Evolutionary conservation across 2,113 vertebrate genomes (phyloP).

Genomic region (Cephalopterus ornatus): DNA sequence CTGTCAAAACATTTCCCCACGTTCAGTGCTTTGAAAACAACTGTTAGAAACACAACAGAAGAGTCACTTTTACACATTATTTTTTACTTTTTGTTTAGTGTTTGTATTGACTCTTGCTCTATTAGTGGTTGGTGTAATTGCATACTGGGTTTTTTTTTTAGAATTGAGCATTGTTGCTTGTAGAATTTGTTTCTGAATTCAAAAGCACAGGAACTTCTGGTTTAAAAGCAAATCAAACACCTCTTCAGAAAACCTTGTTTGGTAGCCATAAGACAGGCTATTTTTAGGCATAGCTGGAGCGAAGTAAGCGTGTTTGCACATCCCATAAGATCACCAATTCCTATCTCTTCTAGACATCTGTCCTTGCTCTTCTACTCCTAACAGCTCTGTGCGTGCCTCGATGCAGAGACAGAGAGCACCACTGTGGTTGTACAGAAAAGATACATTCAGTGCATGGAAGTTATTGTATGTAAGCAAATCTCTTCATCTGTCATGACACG

Average conservation of each 20-base stretch:
- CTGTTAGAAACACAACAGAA: background rate
- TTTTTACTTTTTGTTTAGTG: background rate
- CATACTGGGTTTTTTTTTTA: background rate
- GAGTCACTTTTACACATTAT: background rate
- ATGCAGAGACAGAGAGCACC: background rate
- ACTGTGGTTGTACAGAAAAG: background rate
- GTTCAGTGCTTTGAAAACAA: background rate
- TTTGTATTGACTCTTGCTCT: background rate
- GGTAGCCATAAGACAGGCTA: background rate
- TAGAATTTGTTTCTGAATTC: background rate
- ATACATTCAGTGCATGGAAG: fast-evolving
- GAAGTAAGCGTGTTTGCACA: background rate
- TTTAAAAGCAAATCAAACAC: background rate
- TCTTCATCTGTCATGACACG: background rate
- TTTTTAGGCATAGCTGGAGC: background rate
- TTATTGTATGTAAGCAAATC: background rate
- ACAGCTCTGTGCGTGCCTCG: fast-evolving
- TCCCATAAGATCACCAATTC: background rate
- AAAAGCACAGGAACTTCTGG: background rate
- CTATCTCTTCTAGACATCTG: background rate
- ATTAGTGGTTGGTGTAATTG: background rate
- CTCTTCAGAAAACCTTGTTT: background rate
- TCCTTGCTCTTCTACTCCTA: background rate
- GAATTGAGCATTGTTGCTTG: background rate
- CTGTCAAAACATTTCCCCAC: background rate